A percentile compares a stretch with the other conserved stretches of the same genome.
Evolutionary conservation across 2,888 invertebrate genomes (phyloP).

Genomic region (Cephus pulcher): DNA sequence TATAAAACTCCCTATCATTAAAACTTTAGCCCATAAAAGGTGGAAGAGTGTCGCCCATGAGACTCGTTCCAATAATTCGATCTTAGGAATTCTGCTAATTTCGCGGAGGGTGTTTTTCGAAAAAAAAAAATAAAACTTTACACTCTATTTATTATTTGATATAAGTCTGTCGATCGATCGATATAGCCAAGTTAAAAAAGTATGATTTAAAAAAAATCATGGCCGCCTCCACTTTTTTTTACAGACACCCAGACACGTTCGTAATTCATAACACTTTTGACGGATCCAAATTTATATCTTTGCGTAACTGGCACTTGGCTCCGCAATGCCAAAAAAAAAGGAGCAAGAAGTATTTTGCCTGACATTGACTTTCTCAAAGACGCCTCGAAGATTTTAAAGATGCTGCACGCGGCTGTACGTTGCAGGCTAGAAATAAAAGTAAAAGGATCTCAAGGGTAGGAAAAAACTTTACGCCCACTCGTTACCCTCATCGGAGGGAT

Average conservation of each 20-base stretch:
- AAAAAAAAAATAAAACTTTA: no score
- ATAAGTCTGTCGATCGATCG: neutral
- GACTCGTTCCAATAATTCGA: slow-evolving; percentile 21
- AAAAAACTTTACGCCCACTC: neutral
- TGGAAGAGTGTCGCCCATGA: slow-evolving; percentile 21
- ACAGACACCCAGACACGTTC: no score
- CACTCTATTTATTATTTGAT: neutral
- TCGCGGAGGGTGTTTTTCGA: neutral
- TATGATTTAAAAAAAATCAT: no score
- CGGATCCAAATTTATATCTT: neutral
- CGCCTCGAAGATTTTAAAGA: no score
- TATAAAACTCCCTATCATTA: slow-evolving; percentile 8
- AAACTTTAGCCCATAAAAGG: slow-evolving; percentile 22
- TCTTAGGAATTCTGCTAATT: slow-evolving; percentile 15
- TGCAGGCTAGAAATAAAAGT: neutral
- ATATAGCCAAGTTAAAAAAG: no score
- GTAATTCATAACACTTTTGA: no score
- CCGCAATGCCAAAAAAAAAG: no score
- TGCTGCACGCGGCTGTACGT: neutral
- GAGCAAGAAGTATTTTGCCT: no score
- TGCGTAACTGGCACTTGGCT: no score
- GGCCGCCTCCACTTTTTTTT: no score
- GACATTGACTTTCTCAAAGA: no score
- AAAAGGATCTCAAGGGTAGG: neutral
- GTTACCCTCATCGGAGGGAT: neutral